These are phyloP conservation scores for Echinarachnius parma DNA, from an alignment of 53 echinoderm and acorn worm species.

Conservation along the genomic window DNA sequence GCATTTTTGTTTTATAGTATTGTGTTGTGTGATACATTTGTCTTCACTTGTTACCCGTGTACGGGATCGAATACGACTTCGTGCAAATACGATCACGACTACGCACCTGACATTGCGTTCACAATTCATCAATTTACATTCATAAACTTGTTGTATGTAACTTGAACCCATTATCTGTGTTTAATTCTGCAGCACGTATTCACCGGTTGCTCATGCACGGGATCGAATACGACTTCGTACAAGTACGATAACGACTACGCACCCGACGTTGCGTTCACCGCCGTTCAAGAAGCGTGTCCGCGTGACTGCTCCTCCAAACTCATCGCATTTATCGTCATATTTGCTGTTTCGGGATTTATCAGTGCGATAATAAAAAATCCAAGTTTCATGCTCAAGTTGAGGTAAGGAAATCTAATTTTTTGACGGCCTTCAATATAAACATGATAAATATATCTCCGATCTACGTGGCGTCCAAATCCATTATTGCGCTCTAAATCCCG, in stretches of 20 bases:
- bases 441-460: too few relatives aligned
- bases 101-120: neutral
- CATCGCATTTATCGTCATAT: slow-evolving; percentile 18
- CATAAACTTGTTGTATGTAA: too few relatives aligned
- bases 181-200: slow-evolving; percentile 1
- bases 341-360: slow-evolving; percentile 5
- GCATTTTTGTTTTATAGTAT: too few relatives aligned
- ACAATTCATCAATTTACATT: too few relatives aligned
- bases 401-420: too few relatives aligned
- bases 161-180: too few relatives aligned
- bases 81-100: neutral
- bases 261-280: neutral
- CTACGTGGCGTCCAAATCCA: too few relatives aligned
- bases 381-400: slow-evolving; percentile 28
- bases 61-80: slow-evolving; percentile 6
- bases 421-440: too few relatives aligned
- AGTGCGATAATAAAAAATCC: slow-evolving; percentile 29
- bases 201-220: slow-evolving; percentile 8
- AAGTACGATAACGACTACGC: neutral
- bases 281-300: slow-evolving; percentile 18
- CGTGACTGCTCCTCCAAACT: slow-evolving; percentile 17
- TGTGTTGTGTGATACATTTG: neutral
- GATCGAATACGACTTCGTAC: neutral
- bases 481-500: too few relatives aligned
- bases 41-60: neutral